Evolutionary conservation across 2,888 invertebrate genomes (phyloP).

Genomic region (Cylloceria caligata): DNA sequence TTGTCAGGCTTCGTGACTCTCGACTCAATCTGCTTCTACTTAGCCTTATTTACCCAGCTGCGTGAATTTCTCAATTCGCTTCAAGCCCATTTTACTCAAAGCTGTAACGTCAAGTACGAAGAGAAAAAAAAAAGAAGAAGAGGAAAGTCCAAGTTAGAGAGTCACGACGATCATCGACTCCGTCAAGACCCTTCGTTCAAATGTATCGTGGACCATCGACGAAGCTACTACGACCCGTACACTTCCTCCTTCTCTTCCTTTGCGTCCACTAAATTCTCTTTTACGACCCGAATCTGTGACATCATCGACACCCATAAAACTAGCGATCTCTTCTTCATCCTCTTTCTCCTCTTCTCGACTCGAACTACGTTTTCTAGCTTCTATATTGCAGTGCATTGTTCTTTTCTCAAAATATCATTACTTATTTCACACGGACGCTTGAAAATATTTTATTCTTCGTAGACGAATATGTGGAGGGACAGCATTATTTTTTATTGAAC

Average conservation of each 20-base stretch:
- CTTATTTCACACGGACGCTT: background rate
- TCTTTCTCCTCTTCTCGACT: background rate
- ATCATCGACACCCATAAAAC: conserved; percentile 79
- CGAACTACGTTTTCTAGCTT: background rate
- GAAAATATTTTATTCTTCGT: too few relatives aligned
- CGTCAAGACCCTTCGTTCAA: conserved; percentile 26
- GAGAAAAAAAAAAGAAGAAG: conserved; percentile 21
- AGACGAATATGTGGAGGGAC: background rate
- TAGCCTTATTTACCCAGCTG: conserved; percentile 80
- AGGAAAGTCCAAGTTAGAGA: background rate
- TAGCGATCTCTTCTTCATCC: conserved; percentile 3
- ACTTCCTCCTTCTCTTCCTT: conserved; percentile 6
- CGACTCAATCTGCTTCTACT: conserved; percentile 81
- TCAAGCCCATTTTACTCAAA: background rate
- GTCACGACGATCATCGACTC: conserved; percentile 13
- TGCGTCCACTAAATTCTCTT: conserved; percentile 74
- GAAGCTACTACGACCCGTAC: conserved; percentile 1
- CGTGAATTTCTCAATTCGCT: conserved; percentile 54
- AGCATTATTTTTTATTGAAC: background rate
- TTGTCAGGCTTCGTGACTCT: conserved; percentile 80
- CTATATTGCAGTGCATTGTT: background rate
- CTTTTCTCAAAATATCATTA: background rate
- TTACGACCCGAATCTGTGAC: conserved; percentile 77
- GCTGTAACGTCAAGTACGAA: conserved; percentile 56
- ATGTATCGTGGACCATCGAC: conserved; percentile 39